Conservation (phyloP, 2,797 vertebrate genomes). For the Sebastes cheni region DNA sequence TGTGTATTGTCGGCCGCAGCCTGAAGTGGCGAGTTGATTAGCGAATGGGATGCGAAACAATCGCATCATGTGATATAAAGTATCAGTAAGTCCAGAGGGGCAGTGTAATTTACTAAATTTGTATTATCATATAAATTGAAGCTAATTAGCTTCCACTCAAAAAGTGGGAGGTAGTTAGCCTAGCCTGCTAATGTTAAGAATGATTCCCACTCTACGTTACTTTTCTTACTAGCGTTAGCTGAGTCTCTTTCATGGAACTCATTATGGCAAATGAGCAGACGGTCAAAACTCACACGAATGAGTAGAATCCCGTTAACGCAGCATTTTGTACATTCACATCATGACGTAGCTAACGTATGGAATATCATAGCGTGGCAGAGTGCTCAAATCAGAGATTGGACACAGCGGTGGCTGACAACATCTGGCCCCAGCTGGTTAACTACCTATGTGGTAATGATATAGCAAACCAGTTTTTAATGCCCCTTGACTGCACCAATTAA, state of each 20-base stretch:
- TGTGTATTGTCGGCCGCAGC: too few relatives aligned
- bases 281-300: background rate
- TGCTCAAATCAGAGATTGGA: background rate
- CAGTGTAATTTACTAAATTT: too few relatives aligned
- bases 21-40: too few relatives aligned
- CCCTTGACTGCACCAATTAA: background rate
- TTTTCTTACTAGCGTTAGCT: background rate
- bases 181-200: background rate
- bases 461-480: background rate
- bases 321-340: background rate
- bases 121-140: background rate
- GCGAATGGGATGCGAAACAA: too few relatives aligned
- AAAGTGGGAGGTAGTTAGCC: background rate
- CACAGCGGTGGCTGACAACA: background rate
- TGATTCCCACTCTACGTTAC: background rate
- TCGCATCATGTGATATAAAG: too few relatives aligned
- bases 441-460: background rate
- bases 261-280: background rate
- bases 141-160: background rate
- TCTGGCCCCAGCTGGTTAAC: background rate
- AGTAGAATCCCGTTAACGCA: background rate
- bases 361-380: background rate
- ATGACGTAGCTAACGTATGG: background rate
- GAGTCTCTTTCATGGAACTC: background rate
- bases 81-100: too few relatives aligned